phyloP scores from a whole-genome alignment of 2,113 vertebrate species.

The Fulmarus glacialis region DNA sequence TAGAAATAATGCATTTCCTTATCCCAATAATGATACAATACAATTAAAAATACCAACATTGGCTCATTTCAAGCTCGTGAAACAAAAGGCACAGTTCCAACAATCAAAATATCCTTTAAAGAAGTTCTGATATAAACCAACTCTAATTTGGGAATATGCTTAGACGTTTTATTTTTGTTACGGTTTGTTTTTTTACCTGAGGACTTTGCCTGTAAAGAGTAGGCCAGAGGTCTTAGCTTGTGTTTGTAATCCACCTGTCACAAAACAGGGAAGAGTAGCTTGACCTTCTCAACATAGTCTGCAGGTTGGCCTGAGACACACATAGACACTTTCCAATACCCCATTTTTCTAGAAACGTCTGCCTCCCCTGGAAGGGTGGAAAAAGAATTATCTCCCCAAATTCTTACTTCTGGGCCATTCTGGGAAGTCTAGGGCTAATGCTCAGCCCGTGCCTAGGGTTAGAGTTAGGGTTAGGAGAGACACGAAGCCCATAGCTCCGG shows the following conservation, averaged over 20 bases:
- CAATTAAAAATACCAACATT: neutral
- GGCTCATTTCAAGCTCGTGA: neutral
- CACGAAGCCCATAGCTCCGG: neutral
- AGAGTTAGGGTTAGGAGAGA: neutral
- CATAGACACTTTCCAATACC: accelerated
- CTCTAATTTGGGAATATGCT: neutral
- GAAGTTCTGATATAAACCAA: neutral
- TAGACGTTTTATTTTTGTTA: neutral
- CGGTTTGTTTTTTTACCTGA: neutral
- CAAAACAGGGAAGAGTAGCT: neutral
- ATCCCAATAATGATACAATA: slow-evolving; percentile 1
- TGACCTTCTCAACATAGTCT: neutral
- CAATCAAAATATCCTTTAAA: neutral
- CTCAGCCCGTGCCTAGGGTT: neutral
- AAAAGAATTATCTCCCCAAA: neutral
- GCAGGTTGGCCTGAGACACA: neutral
- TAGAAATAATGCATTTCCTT: slow-evolving; percentile 29
- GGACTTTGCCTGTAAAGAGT: neutral
- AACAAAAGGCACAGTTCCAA: neutral
- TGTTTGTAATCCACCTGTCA: neutral
- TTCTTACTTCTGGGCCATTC: neutral
- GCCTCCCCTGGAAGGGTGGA: neutral
- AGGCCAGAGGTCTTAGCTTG: neutral
- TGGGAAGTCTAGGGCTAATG: neutral
- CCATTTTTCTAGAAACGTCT: neutral